A percentile compares a stretch with the other conserved stretches of the same genome.
Evolutionary conservation across 2,113 vertebrate genomes (phyloP).

Genomic region (Macaca fascicularis): DNA sequence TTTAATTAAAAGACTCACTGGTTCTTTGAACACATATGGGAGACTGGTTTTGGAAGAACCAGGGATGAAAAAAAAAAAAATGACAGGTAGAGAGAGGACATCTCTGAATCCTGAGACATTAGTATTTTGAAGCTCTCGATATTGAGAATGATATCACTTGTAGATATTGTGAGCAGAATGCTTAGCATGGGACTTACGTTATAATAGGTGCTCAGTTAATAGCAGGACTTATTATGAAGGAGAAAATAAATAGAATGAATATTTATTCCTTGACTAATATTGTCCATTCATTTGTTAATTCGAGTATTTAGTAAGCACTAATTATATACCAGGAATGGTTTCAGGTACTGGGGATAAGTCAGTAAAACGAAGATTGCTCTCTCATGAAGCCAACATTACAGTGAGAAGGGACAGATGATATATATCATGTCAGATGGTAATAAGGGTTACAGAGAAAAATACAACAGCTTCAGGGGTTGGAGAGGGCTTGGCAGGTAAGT

Average conservation of each 20-base stretch:
- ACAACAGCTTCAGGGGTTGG: not conserved
- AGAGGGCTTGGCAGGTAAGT: not conserved
- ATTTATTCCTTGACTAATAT: not conserved
- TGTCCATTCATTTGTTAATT: not conserved
- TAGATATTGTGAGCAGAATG: not conserved
- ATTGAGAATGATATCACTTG: not conserved
- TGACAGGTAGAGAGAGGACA: slow-evolving; percentile 42
- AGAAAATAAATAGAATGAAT: not conserved
- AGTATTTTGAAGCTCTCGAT: not conserved
- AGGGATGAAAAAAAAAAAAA: slow-evolving; percentile 51
- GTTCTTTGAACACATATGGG: slow-evolving; percentile 84
- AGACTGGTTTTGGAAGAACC: slow-evolving; percentile 72
- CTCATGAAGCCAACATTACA: not conserved
- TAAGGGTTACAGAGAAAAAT: not conserved
- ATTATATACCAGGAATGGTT: not conserved
- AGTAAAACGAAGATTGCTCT: not conserved
- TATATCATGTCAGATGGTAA: not conserved
- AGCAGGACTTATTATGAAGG: not conserved
- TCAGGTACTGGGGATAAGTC: not conserved
- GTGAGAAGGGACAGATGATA: not conserved
- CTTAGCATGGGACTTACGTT: not conserved
- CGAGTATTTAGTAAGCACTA: not conserved
- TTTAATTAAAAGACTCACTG: slow-evolving; percentile 89
- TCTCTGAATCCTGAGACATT: slow-evolving; percentile 45
- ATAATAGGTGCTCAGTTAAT: not conserved